Base-by-base conservation (phyloP, 2,888 invertebrate genomes). In the Clostera curtula region DNA sequence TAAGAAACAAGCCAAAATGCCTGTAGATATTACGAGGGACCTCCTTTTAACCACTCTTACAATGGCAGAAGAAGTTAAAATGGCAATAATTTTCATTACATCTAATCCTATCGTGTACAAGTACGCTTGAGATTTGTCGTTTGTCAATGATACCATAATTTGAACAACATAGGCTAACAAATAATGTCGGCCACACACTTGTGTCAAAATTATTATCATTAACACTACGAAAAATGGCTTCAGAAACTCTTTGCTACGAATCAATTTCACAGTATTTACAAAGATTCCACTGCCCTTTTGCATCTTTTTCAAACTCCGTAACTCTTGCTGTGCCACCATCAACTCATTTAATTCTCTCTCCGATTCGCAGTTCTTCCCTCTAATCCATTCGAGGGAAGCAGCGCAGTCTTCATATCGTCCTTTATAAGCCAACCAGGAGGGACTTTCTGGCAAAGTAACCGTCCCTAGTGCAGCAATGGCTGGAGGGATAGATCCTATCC, bases 381-480 rank as follows among this genome's bases (percentile, higher is more conserved):
- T 27, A 2, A 47, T 14, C 40, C 47, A 40, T 19, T 39, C 32
- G 6, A 46, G 46, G 1, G 40, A 25, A 1, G 5, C 21, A 5
- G 23, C 8, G 12, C 47, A 29, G 5, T 46, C 47, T 24, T 46
- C 43, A 20, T 21, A 43, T 4, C 43, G 27, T 7, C 47, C 46
- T 25, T 35, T 40, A 12, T 40, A 46, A 5, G 46, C 46, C 7
- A 47, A 17, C 46, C 43, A 47, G 4, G 33, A 27, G 3, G 46
- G 46, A 11, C 46, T 47, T 21, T 47, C 43, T 4, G 47, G 47
- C 47, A 40, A 46, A 1, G 21, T 9, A 7, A 31, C 4, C 3
- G 43, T 47, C 5, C 29, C 31, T 3, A 36, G 3, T 3, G 25
- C 12, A 12, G 34, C 36, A n/a, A 46, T 16, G 2, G 29, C 34